These are phyloP conservation scores for Drosophila pullipes DNA, from an alignment of 2,888 invertebrate genomes.

Conservation along the genomic window DNA sequence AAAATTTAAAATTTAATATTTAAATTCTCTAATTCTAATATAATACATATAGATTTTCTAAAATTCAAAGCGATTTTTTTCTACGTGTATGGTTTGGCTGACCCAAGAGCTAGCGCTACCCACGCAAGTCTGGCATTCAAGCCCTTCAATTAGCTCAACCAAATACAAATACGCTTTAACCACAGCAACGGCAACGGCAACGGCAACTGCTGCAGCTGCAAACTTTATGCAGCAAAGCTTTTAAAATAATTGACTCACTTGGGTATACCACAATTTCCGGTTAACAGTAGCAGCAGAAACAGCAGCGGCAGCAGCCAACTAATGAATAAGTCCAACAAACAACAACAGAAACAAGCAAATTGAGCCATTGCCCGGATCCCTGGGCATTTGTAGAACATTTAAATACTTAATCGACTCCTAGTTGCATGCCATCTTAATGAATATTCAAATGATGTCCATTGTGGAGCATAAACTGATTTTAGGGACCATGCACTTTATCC, in stretches of 20 bases:
- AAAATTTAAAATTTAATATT: no score
- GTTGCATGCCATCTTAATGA: slow-evolving; percentile 69
- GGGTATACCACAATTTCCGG: slow-evolving; percentile 80
- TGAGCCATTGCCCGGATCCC: slow-evolving; percentile 24
- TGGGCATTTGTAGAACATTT: slow-evolving; percentile 62
- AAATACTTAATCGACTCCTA: slow-evolving; percentile 68
- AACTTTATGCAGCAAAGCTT: slow-evolving; percentile 79
- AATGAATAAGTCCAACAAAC: slow-evolving; percentile 67
- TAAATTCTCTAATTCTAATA: no score
- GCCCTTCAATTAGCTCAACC: slow-evolving; percentile 66
- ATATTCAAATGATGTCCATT: slow-evolving; percentile 59
- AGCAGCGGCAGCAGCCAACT: slow-evolving; percentile 61
- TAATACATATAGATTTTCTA: neutral
- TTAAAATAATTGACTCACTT: slow-evolving; percentile 83
- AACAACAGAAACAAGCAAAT: slow-evolving; percentile 24
- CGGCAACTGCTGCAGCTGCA: slow-evolving; percentile 38
- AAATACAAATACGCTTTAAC: slow-evolving; percentile 62
- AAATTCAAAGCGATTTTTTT: neutral
- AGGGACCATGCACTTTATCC: slow-evolving; percentile 11
- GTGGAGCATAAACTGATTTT: slow-evolving; percentile 30
- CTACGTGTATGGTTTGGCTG: slow-evolving; percentile 10
- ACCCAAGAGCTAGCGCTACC: neutral
- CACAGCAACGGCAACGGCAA: slow-evolving; percentile 40
- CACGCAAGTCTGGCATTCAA: slow-evolving; percentile 10
- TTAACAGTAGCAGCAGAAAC: slow-evolving; percentile 63